Base-by-base conservation (phyloP, 1,140 invertebrate species). In the Meteorus sp. region DNA sequence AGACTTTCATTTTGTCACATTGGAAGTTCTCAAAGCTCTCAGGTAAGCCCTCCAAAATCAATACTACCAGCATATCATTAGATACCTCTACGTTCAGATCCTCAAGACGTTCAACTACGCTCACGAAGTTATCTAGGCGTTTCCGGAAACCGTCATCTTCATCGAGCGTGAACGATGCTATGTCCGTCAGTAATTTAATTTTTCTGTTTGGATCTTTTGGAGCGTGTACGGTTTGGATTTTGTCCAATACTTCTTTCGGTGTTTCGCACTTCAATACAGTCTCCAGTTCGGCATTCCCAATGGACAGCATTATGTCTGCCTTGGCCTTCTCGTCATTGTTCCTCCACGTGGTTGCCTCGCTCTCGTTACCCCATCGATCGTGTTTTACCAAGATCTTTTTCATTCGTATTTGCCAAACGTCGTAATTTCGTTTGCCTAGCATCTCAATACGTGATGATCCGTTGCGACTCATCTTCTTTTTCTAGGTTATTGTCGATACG, bases 301-400 rank as follows among this genome's bases (percentile, higher is more conserved):
- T 65, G 0, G 60, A 52, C 25, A 66, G 37, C n/a, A 67, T 67
- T 1, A 67, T 25, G 41, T 66, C 64, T 1, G 61, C 55, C 43
- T 50, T 60, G 7, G 61, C 61, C 27, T 63, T 65, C 7, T 47
- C 6, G 33, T 65, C 63, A 6, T 11, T 23, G 3, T 51, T 47
- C 11, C 37, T 39, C 56, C 63, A 65, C 20, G 15, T 47, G 1
- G 6, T 5, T 0, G 11, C 13, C 19, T 22, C 44, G 3, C 44
- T 22, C 1, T 23, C 15, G 19, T 47, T 17, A 22, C 23, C 44
- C 17, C 15, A 47, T 27, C 6, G 20, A 19, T 47, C 44, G n/a
- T 27, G 20, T 47, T 47, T 47, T n/a, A 45, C 8, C 1, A 17
- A 5, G 19, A 20, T n/a, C 5, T 2, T 2, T 15, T 20, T 27